A percentile compares a stretch with the other conserved stretches of the same genome.
Evolutionary conservation across 2,113 vertebrate genomes (phyloP).

Genomic region (Protomyctophum bolini): DNA sequence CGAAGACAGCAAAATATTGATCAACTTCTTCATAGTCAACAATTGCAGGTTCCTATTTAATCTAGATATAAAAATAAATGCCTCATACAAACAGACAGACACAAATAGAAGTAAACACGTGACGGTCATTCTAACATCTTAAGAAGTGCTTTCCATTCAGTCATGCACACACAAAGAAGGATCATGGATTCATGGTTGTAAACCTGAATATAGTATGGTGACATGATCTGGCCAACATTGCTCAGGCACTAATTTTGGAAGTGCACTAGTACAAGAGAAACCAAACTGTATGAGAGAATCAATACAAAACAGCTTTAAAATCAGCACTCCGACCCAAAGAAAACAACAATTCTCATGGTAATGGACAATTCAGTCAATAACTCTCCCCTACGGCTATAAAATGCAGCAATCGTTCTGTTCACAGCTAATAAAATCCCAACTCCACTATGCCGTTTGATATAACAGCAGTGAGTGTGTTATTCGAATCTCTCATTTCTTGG

Average conservation of each 20-base stretch:
- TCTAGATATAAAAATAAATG: too few species aligned
- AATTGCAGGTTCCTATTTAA: too few species aligned
- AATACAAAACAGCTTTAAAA: background rate
- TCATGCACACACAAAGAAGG: background rate
- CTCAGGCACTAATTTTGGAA: background rate
- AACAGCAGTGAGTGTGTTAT: too few species aligned
- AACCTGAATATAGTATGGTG: background rate
- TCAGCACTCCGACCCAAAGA: background rate
- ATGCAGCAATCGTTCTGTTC: too few species aligned
- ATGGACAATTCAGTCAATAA: background rate
- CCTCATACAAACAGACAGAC: background rate
- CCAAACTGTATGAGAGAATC: background rate
- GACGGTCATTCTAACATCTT: background rate
- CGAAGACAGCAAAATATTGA: too few species aligned
- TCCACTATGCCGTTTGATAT: too few species aligned
- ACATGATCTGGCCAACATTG: background rate
- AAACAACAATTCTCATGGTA: too few species aligned
- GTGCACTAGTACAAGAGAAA: conserved; percentile 1
- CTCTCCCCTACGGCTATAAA: too few species aligned
- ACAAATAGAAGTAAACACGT: background rate
- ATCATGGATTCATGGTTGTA: background rate
- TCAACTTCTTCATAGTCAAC: too few species aligned
- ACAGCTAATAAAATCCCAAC: too few species aligned
- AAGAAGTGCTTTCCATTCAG: background rate
- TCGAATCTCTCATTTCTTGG: too few species aligned